Base-by-base conservation (phyloP, 64 coral and sea anemone species). In the Cladopsammia gracilis region DNA sequence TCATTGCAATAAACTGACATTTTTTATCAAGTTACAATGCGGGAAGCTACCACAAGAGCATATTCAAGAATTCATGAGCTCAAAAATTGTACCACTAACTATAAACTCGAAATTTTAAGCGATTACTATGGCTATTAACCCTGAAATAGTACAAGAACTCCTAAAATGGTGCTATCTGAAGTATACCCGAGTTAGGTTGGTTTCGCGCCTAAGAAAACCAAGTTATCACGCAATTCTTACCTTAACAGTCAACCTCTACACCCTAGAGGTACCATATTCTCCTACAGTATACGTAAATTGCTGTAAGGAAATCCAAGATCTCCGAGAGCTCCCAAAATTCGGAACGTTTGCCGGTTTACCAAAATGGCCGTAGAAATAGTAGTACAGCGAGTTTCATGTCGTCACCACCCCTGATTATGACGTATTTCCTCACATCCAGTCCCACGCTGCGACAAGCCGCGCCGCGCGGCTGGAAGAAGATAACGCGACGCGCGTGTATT, bases 391-490 rank as follows among this genome's bases (percentile, higher is more conserved):
- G 58, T 84, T 19, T 68, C 61, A 68, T 84, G 92, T 94, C 92
- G 92, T 94, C 92, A 94, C 92, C 92, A 94, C 92, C 92, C 92
- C 86, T 89, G 88, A 82, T 89, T 89, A 64, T 94, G 92, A 94
- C 92, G 92, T 89, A 84, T 73, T 94, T 94, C 92, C 92, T 94
- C 86, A 82, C 16, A 24, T 76, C 92, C 92, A 94, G 67, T 89
- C 87, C 58, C 58, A 48, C 78, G 78, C 59, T 7, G 24, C n/a
- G 10, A 34, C 25, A 26, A 1, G 57, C 3, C 34, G 6, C 10
- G 51, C 42, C 16, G 34, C 25, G 2, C 18, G 14, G 45, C 53
- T 1, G 3, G 53, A 56, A 7, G 53, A 56, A 12, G 5, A 56
- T 56, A 56, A 56, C 53, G 53, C 53, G 53, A 56, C 53, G 53